Evolutionary conservation across 2,113 vertebrate genomes (phyloP), one percentile per base, ranked within the genome.

Genomic region (Leucopsar rothschildi): DNA sequence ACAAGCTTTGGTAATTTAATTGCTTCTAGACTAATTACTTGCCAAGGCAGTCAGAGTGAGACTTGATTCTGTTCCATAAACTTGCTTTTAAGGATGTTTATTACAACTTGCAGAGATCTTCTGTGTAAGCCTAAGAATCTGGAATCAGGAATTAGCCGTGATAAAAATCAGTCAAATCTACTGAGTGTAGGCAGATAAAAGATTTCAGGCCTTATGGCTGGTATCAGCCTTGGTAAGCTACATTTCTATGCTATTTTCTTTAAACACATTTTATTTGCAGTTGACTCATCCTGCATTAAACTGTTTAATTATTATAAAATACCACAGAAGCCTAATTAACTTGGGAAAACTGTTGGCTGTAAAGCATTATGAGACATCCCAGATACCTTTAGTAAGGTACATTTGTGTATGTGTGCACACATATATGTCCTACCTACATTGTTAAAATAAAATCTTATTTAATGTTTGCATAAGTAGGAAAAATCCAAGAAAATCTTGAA

Each of bases 21-120:
- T 81, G 25, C 44, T 83, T 81, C 47, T 92, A 55, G 33, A 45
- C n/a, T 59, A 55, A 65, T 49, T 84, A 20, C 29, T 72, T 92
- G 28, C 28, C 31, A 31, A 37, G 40, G 44, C 27, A n/a, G 47
- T 90, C 60, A 56, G 52, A 61, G 18, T 49, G 76, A 92, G 71
- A 76, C 78, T 90, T 70, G 55, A 78, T 90, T 91, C 39, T 88
- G 52, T 90, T 94, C 71, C 63, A 75, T 95, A 92, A 95, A 86
- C 47, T 75, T 66, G 25, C 44, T n/a, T 90, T 88, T 71, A 80
- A 92, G 44, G 40, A 56, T 93, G 77, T 95, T 93, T 94, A 68
- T 81, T 64, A 75, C 50, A 97, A 17, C 52, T 71, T 64, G 18
- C 18, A 40, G 50, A 82, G 47, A 47, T 75, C 39, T 15, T 93